Conservation (phyloP, 2,113 vertebrate genomes). For the Tyto alba region DNA sequence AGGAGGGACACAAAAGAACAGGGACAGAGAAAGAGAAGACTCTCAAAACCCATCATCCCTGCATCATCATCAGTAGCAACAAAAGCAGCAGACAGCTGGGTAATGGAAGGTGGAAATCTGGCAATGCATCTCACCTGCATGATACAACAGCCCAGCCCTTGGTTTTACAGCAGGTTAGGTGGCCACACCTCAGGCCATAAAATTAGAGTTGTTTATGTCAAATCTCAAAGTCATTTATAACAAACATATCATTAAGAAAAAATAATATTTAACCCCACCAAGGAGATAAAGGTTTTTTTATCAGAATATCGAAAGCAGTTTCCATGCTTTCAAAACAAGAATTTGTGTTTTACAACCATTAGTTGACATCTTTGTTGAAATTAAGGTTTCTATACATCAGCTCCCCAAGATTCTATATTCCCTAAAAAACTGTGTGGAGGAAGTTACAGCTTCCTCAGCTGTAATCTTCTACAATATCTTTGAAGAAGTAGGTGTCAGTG, state of each 20-base stretch:
- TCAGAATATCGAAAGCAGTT: background rate
- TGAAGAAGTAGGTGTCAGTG: background rate
- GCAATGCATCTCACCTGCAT: fast-evolving
- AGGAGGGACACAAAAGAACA: background rate
- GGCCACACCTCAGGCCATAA: fast-evolving
- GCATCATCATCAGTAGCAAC: background rate
- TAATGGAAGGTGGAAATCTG: background rate
- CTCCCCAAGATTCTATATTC: background rate
- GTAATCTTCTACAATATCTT: background rate
- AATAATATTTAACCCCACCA: background rate
- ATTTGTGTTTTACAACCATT: background rate
- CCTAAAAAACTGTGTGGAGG: background rate
- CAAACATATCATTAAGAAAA: background rate
- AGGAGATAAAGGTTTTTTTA: background rate
- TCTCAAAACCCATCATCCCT: background rate
- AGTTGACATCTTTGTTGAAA: background rate
- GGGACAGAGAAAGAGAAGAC: background rate
- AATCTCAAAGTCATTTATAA: background rate
- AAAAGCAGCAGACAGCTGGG: background rate
- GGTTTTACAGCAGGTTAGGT: background rate
- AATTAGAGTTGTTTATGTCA: background rate
- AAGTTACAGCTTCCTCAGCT: background rate
- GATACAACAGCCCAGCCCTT: background rate
- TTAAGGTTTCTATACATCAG: background rate
- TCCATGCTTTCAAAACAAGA: background rate